A percentile compares a stretch with the other conserved stretches of the same genome.
phyloP scores from a whole-genome alignment of 2,888 invertebrate genomes.

The Drosophila macrospina region DNA sequence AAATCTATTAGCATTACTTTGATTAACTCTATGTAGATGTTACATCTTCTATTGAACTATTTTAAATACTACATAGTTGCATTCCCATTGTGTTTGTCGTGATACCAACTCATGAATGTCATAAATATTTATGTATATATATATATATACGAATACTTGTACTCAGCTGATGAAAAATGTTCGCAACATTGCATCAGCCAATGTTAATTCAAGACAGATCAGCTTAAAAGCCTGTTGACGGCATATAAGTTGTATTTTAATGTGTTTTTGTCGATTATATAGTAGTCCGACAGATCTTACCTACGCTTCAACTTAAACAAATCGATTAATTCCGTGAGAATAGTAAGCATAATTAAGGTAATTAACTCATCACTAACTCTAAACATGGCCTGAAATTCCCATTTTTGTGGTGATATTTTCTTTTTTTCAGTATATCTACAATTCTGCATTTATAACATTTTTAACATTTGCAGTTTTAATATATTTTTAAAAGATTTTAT shows the following conservation, averaged over 20 bases:
- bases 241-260: conserved; percentile 43
- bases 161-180: conserved; percentile 77
- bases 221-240: conserved; percentile 61
- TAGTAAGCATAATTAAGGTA: background rate
- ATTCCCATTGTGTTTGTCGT: background rate
- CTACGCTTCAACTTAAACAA: conserved; percentile 6
- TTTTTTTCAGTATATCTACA: no score
- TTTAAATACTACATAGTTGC: conserved; percentile 5
- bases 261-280: conserved; percentile 40
- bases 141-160: conserved; percentile 10
- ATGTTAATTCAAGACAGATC: conserved; percentile 67
- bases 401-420: background rate
- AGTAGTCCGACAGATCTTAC: conserved; percentile 12
- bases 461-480: no score
- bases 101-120: conserved; percentile 32
- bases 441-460: no score
- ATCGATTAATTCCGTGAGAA: background rate
- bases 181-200: conserved; percentile 84
- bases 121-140: conserved; percentile 49
- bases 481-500: no score
- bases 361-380: background rate
- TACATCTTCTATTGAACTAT: conserved; percentile 3
- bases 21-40: conserved; percentile 17
- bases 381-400: background rate
- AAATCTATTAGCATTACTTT: background rate